Base-by-base conservation (phyloP, 1,140 invertebrate genomes). In the Diploscapter pachys region DNA sequence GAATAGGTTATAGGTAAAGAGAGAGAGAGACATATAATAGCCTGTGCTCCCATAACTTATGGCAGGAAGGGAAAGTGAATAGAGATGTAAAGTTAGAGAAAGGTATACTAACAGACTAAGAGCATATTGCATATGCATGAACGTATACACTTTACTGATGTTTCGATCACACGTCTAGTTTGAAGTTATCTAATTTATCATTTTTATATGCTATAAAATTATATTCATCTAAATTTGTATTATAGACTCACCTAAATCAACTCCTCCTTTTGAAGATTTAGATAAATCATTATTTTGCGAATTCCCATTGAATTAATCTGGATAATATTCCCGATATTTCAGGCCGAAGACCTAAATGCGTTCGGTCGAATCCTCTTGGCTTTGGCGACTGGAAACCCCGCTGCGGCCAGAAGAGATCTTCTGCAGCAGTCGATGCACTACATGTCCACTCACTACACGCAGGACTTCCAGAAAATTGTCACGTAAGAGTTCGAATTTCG, bases 381-480 rank as follows among this genome's bases (percentile, higher is more conserved):
- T 0, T 87, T 98, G 76, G 93, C 94, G 5, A 96, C 73, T 52
- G 80, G 94, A 86, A 92, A 94, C 81, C 93, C 92, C 56, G 89
- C 93, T 53, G 90, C 93, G 83, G 93, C 92, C 76, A 91, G 94
- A 76, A 50, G 75, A 4, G 59, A 85, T 84, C 73, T 89, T 96
- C 77, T 90, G 91, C 82, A 91, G 91, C 0, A 94, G n/a, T 56
- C 93, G 48, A 89, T 98, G 82, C 93, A 96, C 73, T 90, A 96
- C 68, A 91, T 98, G 65, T 89, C 92, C 62, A 89, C 93, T 80
- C 91, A 92, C 79, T 98, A 97, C 86, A 89, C 95, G 51, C 88
- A 90, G 31, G 95, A 98, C 89, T 90, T 98, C 80, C 91, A 93
- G 84, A 96, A 96, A 87, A 89, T 98, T 63, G 93, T 98, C 81